Evolutionary conservation across 2,888 invertebrate genomes (phyloP).

Genomic region (Unio delphinus): DNA sequence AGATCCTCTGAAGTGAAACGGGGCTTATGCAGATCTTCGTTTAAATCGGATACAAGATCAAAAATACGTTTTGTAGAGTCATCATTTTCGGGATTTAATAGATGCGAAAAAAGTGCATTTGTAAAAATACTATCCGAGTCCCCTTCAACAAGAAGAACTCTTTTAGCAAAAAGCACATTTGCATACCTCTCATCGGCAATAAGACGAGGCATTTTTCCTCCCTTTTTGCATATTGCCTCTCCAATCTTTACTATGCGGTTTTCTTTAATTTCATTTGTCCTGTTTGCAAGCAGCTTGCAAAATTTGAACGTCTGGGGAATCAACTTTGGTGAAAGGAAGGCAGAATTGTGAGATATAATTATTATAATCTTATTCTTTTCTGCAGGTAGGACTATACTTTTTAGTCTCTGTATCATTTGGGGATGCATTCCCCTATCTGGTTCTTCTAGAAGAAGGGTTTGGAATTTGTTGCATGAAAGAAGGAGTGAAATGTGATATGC

Average conservation of each 20-base stretch:
- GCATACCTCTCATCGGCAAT: not conserved
- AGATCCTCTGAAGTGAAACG: too few relatives aligned
- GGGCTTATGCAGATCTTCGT: too few relatives aligned
- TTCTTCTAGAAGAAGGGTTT: conserved; percentile 11
- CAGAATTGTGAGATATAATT: not conserved
- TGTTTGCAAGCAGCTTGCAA: not conserved
- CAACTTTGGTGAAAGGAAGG: conserved; percentile 1
- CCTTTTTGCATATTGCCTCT: not conserved
- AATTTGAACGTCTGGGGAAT: conserved; percentile 1
- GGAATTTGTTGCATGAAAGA: conserved; percentile 5
- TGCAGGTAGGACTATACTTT: conserved; percentile 3
- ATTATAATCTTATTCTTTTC: conserved; percentile 6
- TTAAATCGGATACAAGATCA: too few relatives aligned
- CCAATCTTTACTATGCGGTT: not conserved
- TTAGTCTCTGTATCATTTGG: conserved; percentile 12
- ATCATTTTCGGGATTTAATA: too few relatives aligned
- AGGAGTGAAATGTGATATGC: conserved; percentile 6
- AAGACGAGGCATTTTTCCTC: conserved; percentile 3
- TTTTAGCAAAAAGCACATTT: conserved; percentile 4
- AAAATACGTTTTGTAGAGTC: too few relatives aligned
- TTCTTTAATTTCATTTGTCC: not conserved
- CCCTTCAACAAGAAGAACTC: conserved; percentile 8
- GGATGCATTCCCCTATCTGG: conserved; percentile 15
- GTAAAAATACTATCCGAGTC: conserved; percentile 4
- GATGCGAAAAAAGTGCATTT: not conserved